Evolutionary conservation across 2,113 vertebrate species (phyloP), one percentile per base, ranked within the genome.

Genomic region (Riparia riparia): DNA sequence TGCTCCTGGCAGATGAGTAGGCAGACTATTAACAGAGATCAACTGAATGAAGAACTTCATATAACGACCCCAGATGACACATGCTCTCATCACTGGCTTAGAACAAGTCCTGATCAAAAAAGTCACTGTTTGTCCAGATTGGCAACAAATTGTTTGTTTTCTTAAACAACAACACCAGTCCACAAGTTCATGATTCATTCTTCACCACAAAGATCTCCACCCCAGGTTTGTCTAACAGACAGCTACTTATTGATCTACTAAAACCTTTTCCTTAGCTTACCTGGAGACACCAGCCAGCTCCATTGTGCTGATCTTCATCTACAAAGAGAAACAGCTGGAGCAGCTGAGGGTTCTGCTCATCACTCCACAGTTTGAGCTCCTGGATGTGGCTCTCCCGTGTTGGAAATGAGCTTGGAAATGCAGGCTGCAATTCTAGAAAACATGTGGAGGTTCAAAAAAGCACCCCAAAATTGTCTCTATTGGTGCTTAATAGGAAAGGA

Each of bases 221-320:
- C 79, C 79, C 68, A 58, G 10, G 39, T 53, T 32, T 64, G 60
- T 68, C 61, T 63, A 83, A 94, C 69, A 91, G 65, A 76, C 5
- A 22, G 12, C 56, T 51, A 24, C 49, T 93, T 54, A 77, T 17
- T 66, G 31, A 71, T 18, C 7, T 49, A 19, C 41, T 77, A 22
- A 89, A 85, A 65, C 20, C 42, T 78, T 64, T 69, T 45, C 31
- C 78, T 47, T 76, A 45, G 53, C 96, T 98, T 88, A 98, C 97
- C 97, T 98, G 97, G 97, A 61, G 51, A 94, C 50, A 95, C n/a
- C 42, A 90, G 80, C 96, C 98, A 95, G 97, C 97, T 97, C 98
- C 89, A 64, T 97, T 97, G 90, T 96, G 98, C 78, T 97, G 96
- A 78, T 98, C 97, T 68, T 98, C 96, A 64, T 97, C 95, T 97